Base-by-base conservation (phyloP, 2,113 vertebrate genomes). In the Nesospiza acunhae region DNA sequence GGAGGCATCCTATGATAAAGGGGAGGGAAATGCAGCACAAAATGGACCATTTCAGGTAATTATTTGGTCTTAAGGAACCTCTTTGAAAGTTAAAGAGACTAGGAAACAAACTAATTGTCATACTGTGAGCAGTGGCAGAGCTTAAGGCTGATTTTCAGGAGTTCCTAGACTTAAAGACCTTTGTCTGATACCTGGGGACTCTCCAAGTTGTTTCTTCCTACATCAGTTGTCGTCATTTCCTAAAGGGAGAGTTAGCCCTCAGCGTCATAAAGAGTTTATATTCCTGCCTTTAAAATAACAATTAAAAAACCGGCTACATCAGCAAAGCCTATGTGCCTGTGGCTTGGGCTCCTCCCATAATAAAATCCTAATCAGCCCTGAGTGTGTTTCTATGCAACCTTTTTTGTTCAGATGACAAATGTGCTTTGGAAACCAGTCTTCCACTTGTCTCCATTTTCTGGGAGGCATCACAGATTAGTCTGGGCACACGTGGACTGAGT, bases 11-110 rank as follows among this genome's bases (percentile, higher is more conserved):
- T 68, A 6, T 53, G 47, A 13, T 28, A 81, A 66, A 58, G 33
- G 3, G 2, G 16, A 15, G 16, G 0, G 1, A n/a, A 73, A 50
- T 19, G 9, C 42, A 79, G 19, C 28, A 24, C 4, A 2, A 66
- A 93, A 46, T 55, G 18, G 67, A 60, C 53, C 37, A 76, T 87
- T 88, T 89, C 31, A 46, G 39, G 27, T 42, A 70, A 79, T 55
- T 66, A 56, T 50, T 84, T 93, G 24, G 26, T 82, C 37, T 75
- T 79, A 64, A 75, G 47, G 53, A 87, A 92, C 47, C 7, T 49
- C 66, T 95, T 87, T 73, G n/a, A 83, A 55, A 87, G 16, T 26
- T 58, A 46, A 86, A 91, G 58, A 76, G 50, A 76, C 20, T 44
- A 23, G 16, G 41, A 79, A 81, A 82, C 59, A 91, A 89, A 91